Base-by-base conservation (phyloP, 2,113 vertebrate species). In the Neodon shergylaensis region DNA sequence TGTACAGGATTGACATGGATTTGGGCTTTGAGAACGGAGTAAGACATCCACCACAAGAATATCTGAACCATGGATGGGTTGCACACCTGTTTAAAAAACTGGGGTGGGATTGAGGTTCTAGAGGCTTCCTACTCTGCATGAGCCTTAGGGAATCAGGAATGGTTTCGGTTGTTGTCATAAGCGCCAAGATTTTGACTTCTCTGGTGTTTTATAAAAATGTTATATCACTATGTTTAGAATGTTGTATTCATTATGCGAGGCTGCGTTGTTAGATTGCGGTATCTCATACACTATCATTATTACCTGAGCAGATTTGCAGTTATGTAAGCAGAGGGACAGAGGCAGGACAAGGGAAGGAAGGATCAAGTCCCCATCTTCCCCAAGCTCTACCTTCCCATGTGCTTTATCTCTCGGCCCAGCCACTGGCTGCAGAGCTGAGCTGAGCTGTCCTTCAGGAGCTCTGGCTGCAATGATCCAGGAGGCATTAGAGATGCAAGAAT, bases 291-390 rank as follows among this genome's bases (percentile, higher is more conserved):
- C 49, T 42, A 54, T 73, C n/a, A 47, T 7, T 76, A 14, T 31
- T 52, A 7, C 19, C n/a, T 33, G n/a, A 17, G 33, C 1, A 31
- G 8, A 33, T 33, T 28, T 68, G 63, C 14, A 70, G 24, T 12
- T 12, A 21, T 66, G 16, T 39, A 6, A 39, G 63, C 16, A 52
- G n/a, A 44, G n/a, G 65, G 61, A 42, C n/a, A 63, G 31, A n/a
- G n/a, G 22, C 7, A 54, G 33, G 49, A 33, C 22, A 11, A 1
- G 22, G 49, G 24, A 13, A n/a, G 61, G 58, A 24, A 39, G 0
- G 3, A 0, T 0, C 12, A 3, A 0, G 31, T 42, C 9, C 36
- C 16, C 12, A 8, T 28, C 22, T 5, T 10, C 21, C 22, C 8
- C 33, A 33, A 52, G 2, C 13, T 14, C 28, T 11, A 11, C 33